Evolutionary conservation across 2,113 vertebrate genomes (phyloP).

Genomic region (Bubo scandiacus): DNA sequence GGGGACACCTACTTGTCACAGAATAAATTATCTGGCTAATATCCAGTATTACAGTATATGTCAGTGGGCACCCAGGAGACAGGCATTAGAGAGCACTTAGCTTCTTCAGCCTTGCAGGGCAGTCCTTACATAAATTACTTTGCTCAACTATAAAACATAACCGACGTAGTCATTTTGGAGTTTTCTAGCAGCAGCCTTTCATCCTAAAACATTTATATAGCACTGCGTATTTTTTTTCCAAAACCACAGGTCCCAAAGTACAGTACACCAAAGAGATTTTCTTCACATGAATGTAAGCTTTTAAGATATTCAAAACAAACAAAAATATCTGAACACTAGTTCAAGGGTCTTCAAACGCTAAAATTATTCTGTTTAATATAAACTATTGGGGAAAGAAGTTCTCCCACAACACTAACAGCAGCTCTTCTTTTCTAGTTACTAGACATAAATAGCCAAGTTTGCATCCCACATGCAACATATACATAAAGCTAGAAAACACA

Average conservation of each 20-base stretch:
- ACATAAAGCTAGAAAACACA: background rate
- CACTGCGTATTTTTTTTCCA: background rate
- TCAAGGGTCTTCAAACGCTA: background rate
- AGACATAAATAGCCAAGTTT: background rate
- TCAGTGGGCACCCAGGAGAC: slow-evolving; percentile 23
- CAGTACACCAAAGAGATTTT: background rate
- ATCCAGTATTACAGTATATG: slow-evolving; percentile 23
- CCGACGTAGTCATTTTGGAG: background rate
- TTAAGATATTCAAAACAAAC: background rate
- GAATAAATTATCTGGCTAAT: slow-evolving; percentile 65
- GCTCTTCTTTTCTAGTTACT: background rate
- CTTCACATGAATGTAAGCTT: background rate
- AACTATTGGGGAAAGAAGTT: background rate
- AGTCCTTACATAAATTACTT: slow-evolving; percentile 7
- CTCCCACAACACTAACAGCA: background rate
- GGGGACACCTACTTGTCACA: slow-evolving; percentile 40
- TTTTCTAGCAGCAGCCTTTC: background rate
- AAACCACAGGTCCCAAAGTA: background rate
- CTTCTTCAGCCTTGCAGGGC: slow-evolving; percentile 15
- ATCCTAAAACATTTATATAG: background rate
- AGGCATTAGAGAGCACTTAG: slow-evolving; percentile 25
- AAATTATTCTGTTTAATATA: background rate
- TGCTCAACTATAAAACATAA: slow-evolving; percentile 11
- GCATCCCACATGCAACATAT: background rate
- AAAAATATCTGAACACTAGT: background rate